Conservation (phyloP, 2,888 invertebrate genomes). For the Galeruca laticollis region DNA sequence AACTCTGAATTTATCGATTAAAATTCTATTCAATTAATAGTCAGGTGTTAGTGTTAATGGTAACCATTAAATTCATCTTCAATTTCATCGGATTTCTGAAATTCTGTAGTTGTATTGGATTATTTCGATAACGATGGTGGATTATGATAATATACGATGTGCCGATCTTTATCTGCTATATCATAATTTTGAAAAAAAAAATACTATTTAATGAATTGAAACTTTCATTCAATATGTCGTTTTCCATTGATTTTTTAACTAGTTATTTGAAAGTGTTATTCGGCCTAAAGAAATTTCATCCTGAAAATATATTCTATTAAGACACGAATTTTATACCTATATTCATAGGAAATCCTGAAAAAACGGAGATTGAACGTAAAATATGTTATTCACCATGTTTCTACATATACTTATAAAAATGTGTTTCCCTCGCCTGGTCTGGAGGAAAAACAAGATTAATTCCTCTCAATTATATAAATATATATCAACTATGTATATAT, state of each 20-base stretch:
- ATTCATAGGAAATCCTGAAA: no score
- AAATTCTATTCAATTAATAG: slow-evolving; percentile 35
- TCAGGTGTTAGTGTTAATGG: slow-evolving; percentile 28
- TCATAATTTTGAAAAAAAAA: slow-evolving; percentile 16
- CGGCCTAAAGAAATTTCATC: background rate
- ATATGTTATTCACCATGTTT: no score
- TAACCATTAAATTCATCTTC: slow-evolving; percentile 27
- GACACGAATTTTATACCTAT: no score
- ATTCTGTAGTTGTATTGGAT: slow-evolving; percentile 22
- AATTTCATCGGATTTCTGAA: slow-evolving; percentile 26
- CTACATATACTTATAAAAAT: no score
- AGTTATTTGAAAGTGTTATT: background rate
- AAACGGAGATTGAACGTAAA: no score
- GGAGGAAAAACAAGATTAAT: no score
- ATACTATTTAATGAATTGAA: slow-evolving; percentile 17
- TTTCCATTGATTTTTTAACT: background rate
- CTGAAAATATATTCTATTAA: no score
- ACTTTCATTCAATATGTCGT: no score
- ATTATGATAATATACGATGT: slow-evolving; percentile 16
- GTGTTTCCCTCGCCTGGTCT: no score
- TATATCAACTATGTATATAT: no score
- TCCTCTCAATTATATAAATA: no score
- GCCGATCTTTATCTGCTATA: slow-evolving; percentile 11
- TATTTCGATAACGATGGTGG: slow-evolving; percentile 23
- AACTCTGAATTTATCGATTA: slow-evolving; percentile 35